Base-by-base conservation (phyloP, 2,888 invertebrate species). In the Odontomyia ornata region DNA sequence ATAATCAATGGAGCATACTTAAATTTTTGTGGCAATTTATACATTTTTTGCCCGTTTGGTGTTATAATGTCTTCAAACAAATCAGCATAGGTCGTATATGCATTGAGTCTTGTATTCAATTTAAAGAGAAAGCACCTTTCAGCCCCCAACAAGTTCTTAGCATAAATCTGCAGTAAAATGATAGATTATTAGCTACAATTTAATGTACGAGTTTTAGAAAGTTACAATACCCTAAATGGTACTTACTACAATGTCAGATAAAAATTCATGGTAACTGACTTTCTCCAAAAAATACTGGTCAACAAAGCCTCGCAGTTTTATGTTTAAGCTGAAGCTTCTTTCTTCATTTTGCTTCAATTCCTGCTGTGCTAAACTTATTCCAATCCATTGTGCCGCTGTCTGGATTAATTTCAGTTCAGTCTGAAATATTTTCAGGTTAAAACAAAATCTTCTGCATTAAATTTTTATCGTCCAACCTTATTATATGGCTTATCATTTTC, bases 401-500 rank as follows among this genome's bases (percentile, higher is more conserved):
- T 23, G 43, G 7, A 52, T 36, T 47, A 71, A 25, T 27, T 27
- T 0, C 11, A 71, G 13, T 1, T 71, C 71, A 4, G 15, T 15
- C 71, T 71, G n/a, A 27, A 71, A 30, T 43, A n/a, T n/a, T n/a
- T n/a, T n/a, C n/a, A n/a, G n/a, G n/a, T n/a, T n/a, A n/a, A n/a
- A n/a, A n/a, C n/a, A n/a, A n/a, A n/a, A n/a, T n/a, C n/a, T n/a
- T n/a, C n/a, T n/a, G n/a, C n/a, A n/a, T n/a, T n/a, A n/a, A n/a
- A n/a, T n/a, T n/a, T n/a, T n/a, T n/a, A 18, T 4, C 2, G 15
- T 3, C 25, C 4, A 72, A 76, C 80, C 78, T 79, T 18, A 3
- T 67, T 36, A 52, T 75, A 77, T 0, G 56, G n/a, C 1, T 60
- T 67, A n/a, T 62, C 56, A 36, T 77, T 65, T 7, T 84, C 84